Evolutionary conservation across 1,140 invertebrate genomes (phyloP).

Genomic region (Anastrepha ludens): DNA sequence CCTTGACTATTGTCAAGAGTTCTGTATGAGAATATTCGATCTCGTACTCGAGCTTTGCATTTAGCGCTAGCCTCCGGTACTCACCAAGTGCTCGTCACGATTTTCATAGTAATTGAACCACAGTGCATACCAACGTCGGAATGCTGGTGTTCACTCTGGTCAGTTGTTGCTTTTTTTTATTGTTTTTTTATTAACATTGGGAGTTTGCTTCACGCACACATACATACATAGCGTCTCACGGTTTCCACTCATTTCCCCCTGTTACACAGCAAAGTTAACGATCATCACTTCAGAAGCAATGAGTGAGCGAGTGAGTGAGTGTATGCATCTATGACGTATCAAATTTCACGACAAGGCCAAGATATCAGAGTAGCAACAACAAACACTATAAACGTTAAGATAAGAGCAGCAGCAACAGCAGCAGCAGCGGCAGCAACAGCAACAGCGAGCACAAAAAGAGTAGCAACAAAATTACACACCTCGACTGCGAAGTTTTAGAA

Average conservation of each 20-base stretch:
- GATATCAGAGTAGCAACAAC: not conserved
- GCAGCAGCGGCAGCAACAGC: not conserved
- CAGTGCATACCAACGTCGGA: not conserved
- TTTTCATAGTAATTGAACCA: not conserved
- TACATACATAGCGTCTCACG: not conserved
- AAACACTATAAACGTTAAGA: not conserved
- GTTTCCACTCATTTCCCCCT: not conserved
- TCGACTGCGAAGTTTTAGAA: not conserved
- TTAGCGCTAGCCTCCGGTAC: no score
- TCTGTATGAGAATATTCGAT: no score
- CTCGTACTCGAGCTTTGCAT: no score
- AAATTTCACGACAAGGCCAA: slow-evolving; percentile 43
- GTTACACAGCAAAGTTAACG: not conserved
- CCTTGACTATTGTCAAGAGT: no score
- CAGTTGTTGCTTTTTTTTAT: not conserved
- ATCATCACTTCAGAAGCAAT: not conserved
- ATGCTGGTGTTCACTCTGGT: not conserved
- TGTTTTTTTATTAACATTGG: not conserved
- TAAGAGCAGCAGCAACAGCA: slow-evolving; percentile 2
- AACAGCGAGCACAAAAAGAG: not conserved
- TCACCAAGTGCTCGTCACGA: no score
- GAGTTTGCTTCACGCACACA: not conserved
- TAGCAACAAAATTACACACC: not conserved
- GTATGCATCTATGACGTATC: not conserved
- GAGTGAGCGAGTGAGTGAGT: not conserved